Base-by-base conservation (phyloP, 2,797 vertebrate genomes). In the Scleropages formosus region DNA sequence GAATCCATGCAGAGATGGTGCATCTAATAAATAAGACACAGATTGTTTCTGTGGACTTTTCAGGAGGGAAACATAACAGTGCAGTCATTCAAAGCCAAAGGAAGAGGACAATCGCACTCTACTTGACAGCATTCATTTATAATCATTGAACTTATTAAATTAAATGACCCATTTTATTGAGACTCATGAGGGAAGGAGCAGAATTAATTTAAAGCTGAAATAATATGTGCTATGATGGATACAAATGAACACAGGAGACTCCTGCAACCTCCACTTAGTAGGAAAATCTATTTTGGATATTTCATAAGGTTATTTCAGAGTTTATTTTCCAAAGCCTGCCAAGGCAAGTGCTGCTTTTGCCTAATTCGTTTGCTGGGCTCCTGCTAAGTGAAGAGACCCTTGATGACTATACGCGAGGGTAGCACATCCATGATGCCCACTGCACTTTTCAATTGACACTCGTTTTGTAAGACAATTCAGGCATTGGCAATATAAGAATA, bases 381-480 rank as follows among this genome's bases (percentile, higher is more conserved):
- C 58, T 15, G 8, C 73, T 58, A 26, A 58, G 49, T 53, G 16
- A 53, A 70, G 64, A 75, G 31, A 39, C 65, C 39, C 20, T 27
- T 24, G 59, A 49, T 75, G 69, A 75, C 53, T 65, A 69, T 61
- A 56, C 44, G n/a, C 65, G 59, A 75, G 74, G 15, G 63, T 31
- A 58, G 9, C 26, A 44, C n/a, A 31, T 66, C 51, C 27, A 74
- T 65, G 66, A 22, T 13, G 44, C 51, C 27, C 72, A 39, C 73
- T 67, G 27, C 49, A 44, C 63, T 59, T 59, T 67, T 59, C 53
- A 67, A 22, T 74, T 66, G 27, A 15, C 26, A 44, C 74, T 27
- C 62, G 65, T 66, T 31, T 18, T 46, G 31, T 44, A 22, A 26
- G 10, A 63, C 53, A 70, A 67, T 59, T 49, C 49, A 51, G 61